Base-by-base conservation (phyloP, 92 coral and sea anemone genomes). In the Galaxea fascicularis region DNA sequence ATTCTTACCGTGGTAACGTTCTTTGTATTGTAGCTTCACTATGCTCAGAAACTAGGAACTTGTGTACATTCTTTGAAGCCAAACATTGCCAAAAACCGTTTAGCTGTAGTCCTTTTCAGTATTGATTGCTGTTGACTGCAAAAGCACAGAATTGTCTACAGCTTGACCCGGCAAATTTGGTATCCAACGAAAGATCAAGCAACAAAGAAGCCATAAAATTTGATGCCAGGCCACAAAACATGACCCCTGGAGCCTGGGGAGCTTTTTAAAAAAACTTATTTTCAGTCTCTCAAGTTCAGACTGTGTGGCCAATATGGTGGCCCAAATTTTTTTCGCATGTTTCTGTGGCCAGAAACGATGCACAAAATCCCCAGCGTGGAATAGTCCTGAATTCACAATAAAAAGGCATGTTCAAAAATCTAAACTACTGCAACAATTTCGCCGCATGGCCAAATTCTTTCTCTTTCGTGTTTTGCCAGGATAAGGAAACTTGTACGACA, bases 301-400 rank as follows among this genome's bases (percentile, higher is more conserved):
- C 73, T 78, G 82, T 27, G 24, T 62, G 73, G 73, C 82, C 73
- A 78, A 78, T 65, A 63, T 78, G 82, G 82, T 28, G 44, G 72
- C 72, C 73, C 21, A 78, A 62, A 20, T n/a, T n/a, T 39, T 60
- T 62, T 78, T 62, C 26, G 21, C 26, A 22, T 52, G 8, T 25
- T 44, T 62, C 56, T 12, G 44, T 45, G 82, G 64, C 65, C 65
- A 30, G 79, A 74, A 74, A 53, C 17, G 79, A 57, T 65, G 15
- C 51, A 1, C 39, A 62, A 77, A 77, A 64, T 62, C 72, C 82
- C 82, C 72, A 77, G 82, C 60, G 41, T 77, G 65, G 65, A 59
- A 21, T 59, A 59, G 65, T n/a, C n/a, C 28, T 59, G 65, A 59
- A 59, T 59, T 24, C 65, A 59, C 65, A 59, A 59, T 59, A 59